These are phyloP conservation scores for Tachysurus fulvidraco DNA, from an alignment of 2,113 vertebrate genomes.

Conservation along the genomic window DNA sequence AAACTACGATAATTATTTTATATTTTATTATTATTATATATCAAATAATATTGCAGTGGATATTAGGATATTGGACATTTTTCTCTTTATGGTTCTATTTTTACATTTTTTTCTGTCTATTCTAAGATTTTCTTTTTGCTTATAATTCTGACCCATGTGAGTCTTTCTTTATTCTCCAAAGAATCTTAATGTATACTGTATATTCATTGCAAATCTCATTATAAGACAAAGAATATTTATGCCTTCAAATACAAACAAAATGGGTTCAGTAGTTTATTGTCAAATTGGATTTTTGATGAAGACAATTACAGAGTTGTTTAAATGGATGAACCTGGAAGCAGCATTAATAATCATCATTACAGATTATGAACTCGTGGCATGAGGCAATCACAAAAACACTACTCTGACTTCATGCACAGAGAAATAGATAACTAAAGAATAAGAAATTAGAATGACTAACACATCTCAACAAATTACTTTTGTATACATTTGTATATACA, in stretches of 20 bases:
- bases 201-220: no score
- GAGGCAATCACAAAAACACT: neutral
- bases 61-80: neutral
- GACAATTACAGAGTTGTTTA: constrained; percentile 64
- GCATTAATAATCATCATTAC: constrained; percentile 51
- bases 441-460: neutral
- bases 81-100: neutral
- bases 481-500: neutral
- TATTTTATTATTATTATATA: neutral
- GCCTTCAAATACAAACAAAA: constrained; percentile 52
- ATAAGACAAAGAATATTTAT: constrained; percentile 29
- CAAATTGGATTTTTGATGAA: constrained; percentile 53
- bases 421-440: neutral
- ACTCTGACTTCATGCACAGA: neutral
- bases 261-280: constrained; percentile 57
- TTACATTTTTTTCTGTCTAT: constrained; percentile 3
- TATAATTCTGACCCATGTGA: neutral
- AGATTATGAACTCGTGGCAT: constrained; percentile 43
- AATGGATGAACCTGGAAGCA: constrained; percentile 56
- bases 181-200: constrained; percentile 73
- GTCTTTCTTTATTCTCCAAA: constrained; percentile 49
- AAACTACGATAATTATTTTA: neutral
- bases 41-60: no score
- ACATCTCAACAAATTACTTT: neutral
- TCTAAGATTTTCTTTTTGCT: neutral